These are phyloP conservation scores for Xiphophorus couchianus DNA, from an alignment of 2,113 vertebrate genomes.

Conservation along the genomic window DNA sequence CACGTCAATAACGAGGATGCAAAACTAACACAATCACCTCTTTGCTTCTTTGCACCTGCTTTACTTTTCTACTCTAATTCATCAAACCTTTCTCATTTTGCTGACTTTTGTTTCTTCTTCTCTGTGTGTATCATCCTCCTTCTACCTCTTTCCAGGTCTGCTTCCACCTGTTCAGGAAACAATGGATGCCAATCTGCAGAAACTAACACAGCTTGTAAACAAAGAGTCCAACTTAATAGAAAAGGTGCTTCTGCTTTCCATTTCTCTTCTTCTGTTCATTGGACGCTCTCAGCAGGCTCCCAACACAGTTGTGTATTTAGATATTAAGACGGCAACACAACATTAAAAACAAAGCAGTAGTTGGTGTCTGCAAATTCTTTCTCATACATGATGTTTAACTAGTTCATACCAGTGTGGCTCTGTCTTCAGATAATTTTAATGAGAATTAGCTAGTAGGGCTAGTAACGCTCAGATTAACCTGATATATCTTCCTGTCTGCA, in stretches of 20 bases:
- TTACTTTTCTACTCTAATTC: constrained; percentile 1
- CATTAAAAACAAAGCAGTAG: background rate
- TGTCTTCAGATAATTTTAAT: too few relatives aligned
- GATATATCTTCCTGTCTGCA: too few relatives aligned
- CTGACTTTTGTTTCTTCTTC: constrained; percentile 31
- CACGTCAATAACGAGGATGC: background rate
- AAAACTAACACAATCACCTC: constrained; percentile 35
- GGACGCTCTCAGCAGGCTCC: constrained; percentile 32
- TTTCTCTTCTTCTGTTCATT: constrained; percentile 58
- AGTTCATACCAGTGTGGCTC: too few relatives aligned
- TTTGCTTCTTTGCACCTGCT: constrained; percentile 18
- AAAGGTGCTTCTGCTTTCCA: constrained; percentile 88
- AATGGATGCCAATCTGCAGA: constrained; percentile 96
- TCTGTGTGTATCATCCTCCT: constrained; percentile 12
- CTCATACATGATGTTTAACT: too few relatives aligned
- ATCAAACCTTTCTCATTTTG: constrained; percentile 14
- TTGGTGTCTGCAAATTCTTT: too few relatives aligned
- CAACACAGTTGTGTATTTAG: background rate
- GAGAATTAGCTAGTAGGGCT: too few relatives aligned
- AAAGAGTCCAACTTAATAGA: constrained; percentile 99
- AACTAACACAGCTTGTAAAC: constrained; percentile 99
- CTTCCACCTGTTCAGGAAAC: constrained; percentile 86
- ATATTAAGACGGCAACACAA: background rate
- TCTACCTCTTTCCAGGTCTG: constrained; percentile 83
- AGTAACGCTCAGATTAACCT: too few relatives aligned